Base-by-base conservation (phyloP, 1,140 invertebrate genomes). In the Drosophila gunungcola region DNA sequence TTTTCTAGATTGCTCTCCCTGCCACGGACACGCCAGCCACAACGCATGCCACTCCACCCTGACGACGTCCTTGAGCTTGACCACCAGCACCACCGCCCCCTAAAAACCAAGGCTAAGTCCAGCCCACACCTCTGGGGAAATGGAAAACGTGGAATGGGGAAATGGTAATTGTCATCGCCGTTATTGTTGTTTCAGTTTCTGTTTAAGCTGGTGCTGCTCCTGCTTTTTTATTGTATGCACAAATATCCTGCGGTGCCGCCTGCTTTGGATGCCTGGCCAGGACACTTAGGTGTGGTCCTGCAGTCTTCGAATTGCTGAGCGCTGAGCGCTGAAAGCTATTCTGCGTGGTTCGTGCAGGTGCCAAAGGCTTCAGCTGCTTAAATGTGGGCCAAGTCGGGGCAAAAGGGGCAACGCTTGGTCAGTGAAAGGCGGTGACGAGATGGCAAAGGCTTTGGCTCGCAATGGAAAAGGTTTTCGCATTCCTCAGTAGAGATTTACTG, bases 31-130 rank as follows among this genome's bases (percentile, higher is more conserved):
- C 13, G 52, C 21, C 41, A 68, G 4, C 10, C 25, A 11, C 32
- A 38, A 32, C 49, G 54, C 43, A 64, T 70, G 42, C 56, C 67
- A 56, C 51, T 70, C 73, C 41, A 39, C 36, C 16, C 53, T 39
- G 48, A 36, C 60, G 43, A 41, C 45, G 68, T 68, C 74, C 68
- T 82, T 82, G 74, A 82, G 80, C 80, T 78, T 83, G 73, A 74
- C 55, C 58, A 70, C 34, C 45, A 13, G 12, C 58, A 27, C 3
- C 46, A 3, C 29, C 34, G 16, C 46, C 39, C 10, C 6, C 32
- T 36, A 21, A 36, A 60, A 58, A 45, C 36, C 39, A 70, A 69
- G 67, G 64, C 32, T 65, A 70, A 38, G 42, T 34, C 63, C 21
- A 43, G 42, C 55, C 46, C 61, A 64, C 62, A 34, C 34, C 65